A percentile compares a stretch with the other conserved stretches of the same genome.
Conservation (phyloP, 1,140 invertebrate species). For the Drosophila trapezifrons region DNA sequence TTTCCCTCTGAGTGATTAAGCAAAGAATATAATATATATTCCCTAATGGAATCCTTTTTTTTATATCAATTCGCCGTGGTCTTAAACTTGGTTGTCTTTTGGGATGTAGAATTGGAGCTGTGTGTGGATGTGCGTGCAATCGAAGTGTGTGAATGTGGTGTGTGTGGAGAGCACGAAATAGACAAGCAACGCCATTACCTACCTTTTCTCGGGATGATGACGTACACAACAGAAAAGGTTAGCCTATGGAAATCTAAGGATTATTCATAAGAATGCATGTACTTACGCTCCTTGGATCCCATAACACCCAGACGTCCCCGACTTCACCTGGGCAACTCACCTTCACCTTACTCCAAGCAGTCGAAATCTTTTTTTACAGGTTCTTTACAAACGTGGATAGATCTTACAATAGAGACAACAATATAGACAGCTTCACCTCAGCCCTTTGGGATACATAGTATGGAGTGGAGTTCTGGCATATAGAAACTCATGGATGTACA, state of each 20-base stretch:
- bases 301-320: not conserved
- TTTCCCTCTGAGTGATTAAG: conserved; percentile 33
- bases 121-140: conserved; percentile 12
- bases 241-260: conserved; percentile 16
- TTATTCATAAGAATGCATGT: conserved; percentile 3
- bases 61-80: conserved; percentile 31
- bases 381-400: conserved; percentile 29
- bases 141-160: conserved; percentile 26
- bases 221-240: conserved; percentile 23
- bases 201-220: conserved; percentile 48
- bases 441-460: conserved; percentile 24
- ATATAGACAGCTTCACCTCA: conserved; percentile 41
- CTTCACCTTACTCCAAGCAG: not conserved
- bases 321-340: conserved; percentile 9
- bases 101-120: conserved; percentile 16
- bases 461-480: conserved; percentile 12
- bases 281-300: conserved; percentile 26
- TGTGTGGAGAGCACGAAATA: conserved; percentile 44
- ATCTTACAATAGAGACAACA: conserved; percentile 24
- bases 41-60: conserved; percentile 53
- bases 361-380: conserved; percentile 5
- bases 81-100: conserved; percentile 30
- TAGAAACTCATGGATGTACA: conserved; percentile 17
- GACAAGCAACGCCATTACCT: conserved; percentile 49
- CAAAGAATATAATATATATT: conserved; percentile 37